Conservation (phyloP, 2,113 vertebrate species). For the Mastomys natalensis region DNA sequence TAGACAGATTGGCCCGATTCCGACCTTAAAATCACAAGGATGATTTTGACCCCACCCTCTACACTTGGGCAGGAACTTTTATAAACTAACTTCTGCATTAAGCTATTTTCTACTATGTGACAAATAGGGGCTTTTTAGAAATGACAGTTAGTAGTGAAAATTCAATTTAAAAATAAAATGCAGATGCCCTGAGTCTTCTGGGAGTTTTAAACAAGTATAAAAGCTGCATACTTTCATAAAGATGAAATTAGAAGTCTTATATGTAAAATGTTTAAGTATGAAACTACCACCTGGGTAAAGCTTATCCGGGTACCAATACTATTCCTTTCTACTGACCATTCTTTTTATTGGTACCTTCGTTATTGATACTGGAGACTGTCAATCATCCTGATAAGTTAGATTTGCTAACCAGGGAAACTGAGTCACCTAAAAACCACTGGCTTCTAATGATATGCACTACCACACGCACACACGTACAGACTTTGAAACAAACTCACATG, state of each 20-base stretch:
- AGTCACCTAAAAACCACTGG: neutral
- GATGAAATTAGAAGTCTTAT: slow-evolving; percentile 60
- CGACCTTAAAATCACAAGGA: neutral
- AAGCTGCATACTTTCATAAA: neutral
- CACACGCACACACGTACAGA: neutral
- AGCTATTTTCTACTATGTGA: neutral
- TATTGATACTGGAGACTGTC: neutral
- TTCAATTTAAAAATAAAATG: slow-evolving; percentile 62
- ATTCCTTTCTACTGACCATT: neutral
- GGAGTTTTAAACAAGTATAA: slow-evolving; percentile 24
- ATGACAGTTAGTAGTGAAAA: slow-evolving; percentile 44
- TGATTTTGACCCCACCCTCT: neutral
- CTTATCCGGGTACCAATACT: neutral
- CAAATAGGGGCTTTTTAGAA: neutral
- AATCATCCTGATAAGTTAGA: neutral
- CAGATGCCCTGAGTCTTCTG: slow-evolving; percentile 7
- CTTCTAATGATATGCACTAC: neutral
- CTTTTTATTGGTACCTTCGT: neutral
- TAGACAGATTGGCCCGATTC: neutral
- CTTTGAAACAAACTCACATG: neutral
- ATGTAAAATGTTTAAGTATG: neutral
- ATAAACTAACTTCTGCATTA: neutral
- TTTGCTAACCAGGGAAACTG: neutral
- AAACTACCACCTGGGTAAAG: neutral
- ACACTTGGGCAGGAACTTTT: neutral